Base-by-base conservation (phyloP, 1,140 invertebrate genomes). In the Drosophila neocordata region DNA sequence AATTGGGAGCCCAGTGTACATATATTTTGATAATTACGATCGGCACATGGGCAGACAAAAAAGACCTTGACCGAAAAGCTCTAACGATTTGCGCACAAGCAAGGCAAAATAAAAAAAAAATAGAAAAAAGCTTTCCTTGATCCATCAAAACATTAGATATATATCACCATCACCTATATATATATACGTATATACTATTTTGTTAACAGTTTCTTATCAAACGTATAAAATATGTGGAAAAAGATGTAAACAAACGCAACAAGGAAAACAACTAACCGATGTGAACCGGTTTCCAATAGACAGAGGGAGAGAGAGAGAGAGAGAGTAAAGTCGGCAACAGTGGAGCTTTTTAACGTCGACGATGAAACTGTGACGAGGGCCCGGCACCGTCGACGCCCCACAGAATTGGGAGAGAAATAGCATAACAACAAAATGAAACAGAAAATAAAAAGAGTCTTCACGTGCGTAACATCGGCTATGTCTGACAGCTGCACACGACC, bases 171-270 rank as follows among this genome's bases (percentile, higher is more conserved):
- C 27, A 7, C 27, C 27, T 44, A 44, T 44, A 24, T 24, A 5
- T 31, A 31, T 7, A 31, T 31, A 31, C 6, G 5, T 31, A 48
- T 8, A 18, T 8, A 44, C 13, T 20, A 48, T 48, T 37, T 56
- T 62, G 51, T 64, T 73, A 4, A 51, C 35, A 15, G 38, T 75
- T 48, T 72, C 69, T 85, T 85, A 85, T 85, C 77, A 85, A 82
- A 66, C 48, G 55, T 11, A 48, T 48, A 48, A 7, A 44, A 8
- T 13, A n/a, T 38, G 3, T 20, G 41, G 12, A 65, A 31, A 35
- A 27, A 60, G 58, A 81, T 76, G 81, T 85, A 81, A 85, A 85
- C 81, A 85, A 85, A 85, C 66, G 85, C 66, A 73, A 77, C 58
- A 73, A 77, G 81, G 77, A 84, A 84, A 84, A 83, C 80, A 66